Base-by-base conservation (phyloP, 2,113 vertebrate genomes). In the Python bivittatus region DNA sequence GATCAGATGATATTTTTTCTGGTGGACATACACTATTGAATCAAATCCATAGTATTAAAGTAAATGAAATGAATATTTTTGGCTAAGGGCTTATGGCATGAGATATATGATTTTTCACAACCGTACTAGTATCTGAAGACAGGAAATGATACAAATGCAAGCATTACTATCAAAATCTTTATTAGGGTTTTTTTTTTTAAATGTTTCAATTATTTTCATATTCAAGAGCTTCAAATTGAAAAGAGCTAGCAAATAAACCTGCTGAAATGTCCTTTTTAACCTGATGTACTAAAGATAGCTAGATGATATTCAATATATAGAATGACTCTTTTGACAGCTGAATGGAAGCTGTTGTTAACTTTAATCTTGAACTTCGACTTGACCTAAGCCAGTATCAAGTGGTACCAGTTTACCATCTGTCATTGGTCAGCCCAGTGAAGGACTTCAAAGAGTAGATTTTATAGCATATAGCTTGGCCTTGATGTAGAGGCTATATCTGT, bases 401-500 rank as follows among this genome's bases (percentile, higher is more conserved):
- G 98, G 98, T 98, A 97, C 97, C 97, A 97, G 95, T 91, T 94
- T 95, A 95, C 98, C 98, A 98, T 98, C 98, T 99, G 98, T 98
- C 97, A 97, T 93, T 92, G 94, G 97, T 96, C 97, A 96, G 96
- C 95, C 94, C 95, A 94, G 27, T 93, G 4, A 90, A 96, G 96
- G 97, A 96, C 96, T 97, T 97, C 97, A 96, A 97, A 98, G 98
- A 95, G 89, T 93, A 96, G 97, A 98, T 97, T 98, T 98, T 97
- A 97, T 98, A 98, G 97, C 97, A 97, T 97, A 97, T 95, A 96
- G 22, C 97, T 98, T 97, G 98, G 97, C 97, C 98, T 97, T 97
- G 97, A 97, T 98, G 98, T 97, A 95, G 97, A 98, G 95, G 97
- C 96, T 95, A 96, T 98, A 97, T 98, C 98, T 98, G 98, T 97